Base-by-base conservation (phyloP, 2,888 invertebrate species). In the Thera britannica region DNA sequence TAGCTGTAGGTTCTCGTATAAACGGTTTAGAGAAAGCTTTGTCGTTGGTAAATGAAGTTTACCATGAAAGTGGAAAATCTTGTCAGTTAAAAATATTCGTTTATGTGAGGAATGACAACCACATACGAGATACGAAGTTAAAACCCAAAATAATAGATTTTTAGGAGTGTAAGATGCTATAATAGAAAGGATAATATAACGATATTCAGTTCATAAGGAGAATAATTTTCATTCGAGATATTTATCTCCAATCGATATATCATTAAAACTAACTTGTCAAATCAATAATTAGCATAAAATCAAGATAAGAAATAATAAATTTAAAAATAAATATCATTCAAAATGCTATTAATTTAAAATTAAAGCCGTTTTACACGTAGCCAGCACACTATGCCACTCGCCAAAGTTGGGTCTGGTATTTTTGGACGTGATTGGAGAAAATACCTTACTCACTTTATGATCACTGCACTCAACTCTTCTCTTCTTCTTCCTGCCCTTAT, bases 291-390 rank as follows among this genome's bases (percentile, higher is more conserved):
- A 74, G 70, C 64, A 65, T 58, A 58, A 73, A 78, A 69, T 77
- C 73, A 78, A 75, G 75, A 79, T 66, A 73, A 67, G 64, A 76
- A 80, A 79, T 78, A 76, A 78, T 71, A 76, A 79, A 81, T 81
- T 41, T 78, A 78, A 77, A 78, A 79, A 79, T 81, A 79, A 79
- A 76, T 77, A 80, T 78, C 74, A 81, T 80, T 80, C 75, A 75
- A 71, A 73, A 67, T 72, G 71, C 64, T 74, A 81, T 82, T 78
- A 76, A 82, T 82, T 78, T 78, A 66, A 73, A 77, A 72, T 41
- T 66, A 57, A 66, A 51, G 61, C 57, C 44, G 2, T 34, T 51
- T 60, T 44, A 62, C 52, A 67, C 58, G 58, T 35, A 8, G 48
- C 57, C 9, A 65, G 65, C 66, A 70, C 80, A 4, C 51, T 11